A percentile compares a stretch with the other conserved stretches of the same genome.
Evolutionary conservation across 2,113 vertebrate species (phyloP).

Genomic region (Oceanodroma tethys): DNA sequence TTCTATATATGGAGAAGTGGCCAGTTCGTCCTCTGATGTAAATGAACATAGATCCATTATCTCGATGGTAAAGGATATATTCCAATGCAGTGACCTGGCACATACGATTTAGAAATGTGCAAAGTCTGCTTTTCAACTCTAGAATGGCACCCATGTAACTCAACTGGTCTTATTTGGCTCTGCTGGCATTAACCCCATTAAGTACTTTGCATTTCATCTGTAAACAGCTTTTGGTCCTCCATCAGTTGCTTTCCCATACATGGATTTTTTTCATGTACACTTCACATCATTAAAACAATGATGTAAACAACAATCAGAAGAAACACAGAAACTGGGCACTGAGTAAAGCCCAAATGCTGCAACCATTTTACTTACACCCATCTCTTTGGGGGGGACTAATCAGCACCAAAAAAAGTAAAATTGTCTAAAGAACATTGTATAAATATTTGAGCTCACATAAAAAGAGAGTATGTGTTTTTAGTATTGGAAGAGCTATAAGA

Average conservation of each 20-base stretch:
- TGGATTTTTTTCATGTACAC: not conserved
- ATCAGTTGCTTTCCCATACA: not conserved
- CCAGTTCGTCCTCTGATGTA: not conserved
- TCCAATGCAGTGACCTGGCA: not conserved
- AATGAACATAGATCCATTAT: not conserved
- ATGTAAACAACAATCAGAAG: not conserved
- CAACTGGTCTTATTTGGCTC: not conserved
- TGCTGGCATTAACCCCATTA: not conserved
- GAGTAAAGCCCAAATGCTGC: not conserved
- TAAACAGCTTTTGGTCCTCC: not conserved
- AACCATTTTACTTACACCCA: not conserved
- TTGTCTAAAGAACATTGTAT: not conserved
- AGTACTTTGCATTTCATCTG: not conserved
- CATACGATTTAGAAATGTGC: not conserved
- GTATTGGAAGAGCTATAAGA: not conserved
- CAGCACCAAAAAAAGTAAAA: not conserved
- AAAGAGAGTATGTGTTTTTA: conserved; percentile 16
- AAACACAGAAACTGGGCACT: not conserved
- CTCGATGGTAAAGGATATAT: not conserved
- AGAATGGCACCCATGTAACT: not conserved
- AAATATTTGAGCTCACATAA: conserved; percentile 9
- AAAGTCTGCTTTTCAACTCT: not conserved
- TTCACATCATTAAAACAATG: not conserved
- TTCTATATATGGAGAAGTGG: not conserved
- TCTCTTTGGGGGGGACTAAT: not conserved